phyloP scores from a whole-genome alignment of 1,140 invertebrate species.

The Bradynema listronoti region DNA sequence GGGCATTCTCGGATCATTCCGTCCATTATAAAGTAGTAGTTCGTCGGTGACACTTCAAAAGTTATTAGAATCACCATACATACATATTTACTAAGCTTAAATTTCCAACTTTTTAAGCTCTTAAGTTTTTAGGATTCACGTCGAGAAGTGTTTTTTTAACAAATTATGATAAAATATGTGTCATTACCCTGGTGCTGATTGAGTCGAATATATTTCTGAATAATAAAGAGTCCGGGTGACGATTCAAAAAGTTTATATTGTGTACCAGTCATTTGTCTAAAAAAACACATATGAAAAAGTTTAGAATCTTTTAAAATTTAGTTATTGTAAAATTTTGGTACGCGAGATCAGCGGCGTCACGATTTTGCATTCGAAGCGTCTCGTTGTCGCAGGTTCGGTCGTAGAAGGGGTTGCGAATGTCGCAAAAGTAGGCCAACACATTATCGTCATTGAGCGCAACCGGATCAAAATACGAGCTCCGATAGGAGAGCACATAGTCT shows the following conservation, averaged over 20 bases:
- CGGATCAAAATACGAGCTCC: conserved; percentile 24
- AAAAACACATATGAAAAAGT: conserved; percentile 17
- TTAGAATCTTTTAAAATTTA: conserved; percentile 15
- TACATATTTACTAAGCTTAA: background rate
- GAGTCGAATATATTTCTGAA: conserved; percentile 72
- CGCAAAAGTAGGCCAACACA: conserved; percentile 91
- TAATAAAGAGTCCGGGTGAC: conserved; percentile 92
- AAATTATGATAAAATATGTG: background rate
- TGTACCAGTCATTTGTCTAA: conserved; percentile 84
- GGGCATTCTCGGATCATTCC: conserved; percentile 94
- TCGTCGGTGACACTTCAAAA: conserved; percentile 68
- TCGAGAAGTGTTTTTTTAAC: too few relatives aligned
- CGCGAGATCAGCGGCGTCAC: conserved; percentile 62
- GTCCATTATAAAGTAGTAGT: conserved; percentile 95
- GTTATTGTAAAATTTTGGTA: conserved; percentile 54
- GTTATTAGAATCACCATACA: background rate
- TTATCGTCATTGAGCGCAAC: conserved; percentile 20
- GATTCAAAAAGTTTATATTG: conserved; percentile 90
- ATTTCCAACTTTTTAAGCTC: background rate
- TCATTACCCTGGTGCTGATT: conserved; percentile 9
- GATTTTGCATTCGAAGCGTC: conserved; percentile 86
- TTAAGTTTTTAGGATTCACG: too few relatives aligned
- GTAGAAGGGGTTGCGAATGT: conserved; percentile 88
- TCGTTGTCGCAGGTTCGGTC: conserved; percentile 93
- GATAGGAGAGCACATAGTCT: conserved; percentile 8